Evolutionary conservation across 1,140 invertebrate genomes (phyloP), one percentile per base, ranked within the genome.

Genomic region (Eriosoma lanigerum): DNA sequence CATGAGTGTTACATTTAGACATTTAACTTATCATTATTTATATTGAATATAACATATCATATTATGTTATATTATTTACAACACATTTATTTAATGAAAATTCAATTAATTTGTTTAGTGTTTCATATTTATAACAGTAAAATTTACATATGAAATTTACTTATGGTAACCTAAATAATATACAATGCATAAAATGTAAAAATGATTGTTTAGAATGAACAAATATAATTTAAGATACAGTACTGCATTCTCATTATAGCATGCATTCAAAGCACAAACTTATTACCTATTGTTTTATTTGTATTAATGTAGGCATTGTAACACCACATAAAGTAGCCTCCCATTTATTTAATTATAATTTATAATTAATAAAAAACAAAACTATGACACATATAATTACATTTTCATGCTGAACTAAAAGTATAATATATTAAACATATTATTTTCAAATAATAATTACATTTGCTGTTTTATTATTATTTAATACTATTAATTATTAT

Each of bases 331-430:
- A 68, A 48, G n/a, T 15, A 24, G 17, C 10, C n/a, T 68, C 38
- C 9, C 6, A 46, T 12, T 46, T 68, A 44, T 46, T 68, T 8
- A 46, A 68, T 68, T 46, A 2, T 29, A 62, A 62, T 38, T 38
- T 38, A 32, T 17, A 62, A 62, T 32, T 62, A 32, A 62, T 62
- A 66, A n/a, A 24, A 68, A 68, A 68, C 46, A 46, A 32, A 62
- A n/a, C 19, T 62, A 32, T 38, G n/a, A n/a, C n/a, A n/a, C n/a
- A n/a, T n/a, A n/a, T n/a, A n/a, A n/a, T n/a, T n/a, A n/a, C n/a
- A n/a, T n/a, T n/a, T n/a, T n/a, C n/a, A n/a, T n/a, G n/a, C n/a
- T n/a, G n/a, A n/a, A n/a, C n/a, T n/a, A n/a, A n/a, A n/a, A n/a
- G n/a, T n/a, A n/a, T n/a, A n/a, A n/a, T n/a, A n/a, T n/a, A n/a